These are phyloP conservation scores for Aphaenogaster floridana DNA, from an alignment of 1,140 invertebrate genomes.

Conservation along the genomic window DNA sequence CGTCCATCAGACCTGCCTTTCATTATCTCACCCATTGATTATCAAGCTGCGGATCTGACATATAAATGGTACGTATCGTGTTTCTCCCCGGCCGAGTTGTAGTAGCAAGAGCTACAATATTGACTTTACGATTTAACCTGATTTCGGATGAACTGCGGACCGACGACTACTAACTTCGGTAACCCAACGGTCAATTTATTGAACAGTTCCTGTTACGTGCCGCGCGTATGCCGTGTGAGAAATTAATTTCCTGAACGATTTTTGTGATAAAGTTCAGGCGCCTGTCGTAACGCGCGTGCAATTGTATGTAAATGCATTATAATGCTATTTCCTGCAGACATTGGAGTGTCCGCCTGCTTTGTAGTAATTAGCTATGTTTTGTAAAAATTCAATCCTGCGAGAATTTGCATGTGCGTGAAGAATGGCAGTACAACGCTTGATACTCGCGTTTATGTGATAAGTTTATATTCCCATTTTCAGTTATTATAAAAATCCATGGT, in stretches of 20 bases:
- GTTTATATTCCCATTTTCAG: neutral
- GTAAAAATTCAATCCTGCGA: too few species aligned
- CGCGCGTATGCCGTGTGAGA: conserved; percentile 16
- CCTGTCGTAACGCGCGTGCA: neutral
- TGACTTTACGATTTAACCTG: conserved; percentile 42
- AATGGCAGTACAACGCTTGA: neutral
- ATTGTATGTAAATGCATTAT: neutral
- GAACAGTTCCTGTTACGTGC: neutral
- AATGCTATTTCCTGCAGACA: neutral
- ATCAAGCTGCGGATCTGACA: neutral
- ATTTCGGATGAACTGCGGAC: conserved; percentile 26
- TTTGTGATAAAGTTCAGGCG: neutral
- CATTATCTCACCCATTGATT: conserved; percentile 41
- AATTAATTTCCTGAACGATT: conserved; percentile 18
- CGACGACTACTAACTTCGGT: conserved; percentile 19
- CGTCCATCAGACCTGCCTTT: neutral
- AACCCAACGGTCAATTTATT: conserved; percentile 18
- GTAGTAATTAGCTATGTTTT: too few species aligned
- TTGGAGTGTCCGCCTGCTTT: too few species aligned
- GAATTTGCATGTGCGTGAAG: neutral
- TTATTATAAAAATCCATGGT: neutral
- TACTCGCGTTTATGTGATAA: neutral
- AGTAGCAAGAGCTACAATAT: conserved; percentile 25
- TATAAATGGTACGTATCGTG: conserved; percentile 13
- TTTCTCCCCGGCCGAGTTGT: neutral